Conservation (phyloP, 2,888 invertebrate genomes). For the Carterocephalus palaemon region DNA sequence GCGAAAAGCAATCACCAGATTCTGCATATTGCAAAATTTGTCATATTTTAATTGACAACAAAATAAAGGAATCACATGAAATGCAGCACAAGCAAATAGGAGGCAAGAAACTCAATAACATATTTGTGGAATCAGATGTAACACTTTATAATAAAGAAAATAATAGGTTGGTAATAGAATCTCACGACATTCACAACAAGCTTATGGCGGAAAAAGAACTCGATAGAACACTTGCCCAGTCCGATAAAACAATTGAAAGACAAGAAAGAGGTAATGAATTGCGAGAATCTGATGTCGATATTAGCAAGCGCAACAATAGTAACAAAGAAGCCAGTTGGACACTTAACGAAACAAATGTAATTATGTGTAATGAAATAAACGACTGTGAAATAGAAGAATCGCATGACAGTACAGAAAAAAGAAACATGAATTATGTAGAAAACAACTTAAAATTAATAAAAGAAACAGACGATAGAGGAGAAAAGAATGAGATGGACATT, state of each 20-base stretch:
- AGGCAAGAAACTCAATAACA: background rate
- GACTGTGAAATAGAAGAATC: slow-evolving; percentile 15
- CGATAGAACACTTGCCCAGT: no score
- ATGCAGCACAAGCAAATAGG: background rate
- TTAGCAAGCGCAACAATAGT: no score
- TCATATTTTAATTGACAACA: slow-evolving; percentile 48
- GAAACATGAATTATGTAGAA: slow-evolving; percentile 36
- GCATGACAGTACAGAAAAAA: slow-evolving; percentile 34
- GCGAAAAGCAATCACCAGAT: slow-evolving; percentile 38
- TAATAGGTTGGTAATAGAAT: no score
- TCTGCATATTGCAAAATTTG: slow-evolving; percentile 51
- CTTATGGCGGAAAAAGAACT: no score
- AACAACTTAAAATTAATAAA: slow-evolving; percentile 15
- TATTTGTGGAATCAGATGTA: slow-evolving; percentile 14
- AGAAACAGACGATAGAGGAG: background rate
- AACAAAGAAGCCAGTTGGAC: background rate
- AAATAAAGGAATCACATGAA: slow-evolving; percentile 38
- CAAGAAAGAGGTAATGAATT: no score
- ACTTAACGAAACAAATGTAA: slow-evolving; percentile 10
- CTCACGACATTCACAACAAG: no score
- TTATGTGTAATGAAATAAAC: slow-evolving; percentile 35
- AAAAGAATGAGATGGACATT: background rate
- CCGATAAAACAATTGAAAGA: no score
- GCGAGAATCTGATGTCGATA: no score
- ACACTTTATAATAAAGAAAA: slow-evolving; percentile 34